A percentile compares a stretch with the other conserved stretches of the same genome.
Evolutionary conservation across 2,113 vertebrate species (phyloP).

Genomic region (Sceloporus undulatus): DNA sequence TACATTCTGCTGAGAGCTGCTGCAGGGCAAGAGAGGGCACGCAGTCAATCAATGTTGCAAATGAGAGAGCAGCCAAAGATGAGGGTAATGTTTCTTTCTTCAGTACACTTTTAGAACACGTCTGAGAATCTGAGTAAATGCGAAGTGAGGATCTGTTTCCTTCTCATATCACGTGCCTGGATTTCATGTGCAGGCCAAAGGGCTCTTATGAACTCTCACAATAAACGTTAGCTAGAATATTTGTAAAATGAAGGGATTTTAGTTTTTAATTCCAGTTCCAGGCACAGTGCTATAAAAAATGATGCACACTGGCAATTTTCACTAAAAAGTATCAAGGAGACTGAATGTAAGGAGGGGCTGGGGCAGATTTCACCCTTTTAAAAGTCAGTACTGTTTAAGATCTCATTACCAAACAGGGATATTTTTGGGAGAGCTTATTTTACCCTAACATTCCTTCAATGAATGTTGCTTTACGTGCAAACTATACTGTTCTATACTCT

Average conservation of each 20-base stretch:
- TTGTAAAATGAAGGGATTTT: background rate
- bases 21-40: background rate
- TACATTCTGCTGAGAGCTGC: background rate
- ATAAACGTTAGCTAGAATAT: background rate
- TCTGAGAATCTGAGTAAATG: slow-evolving; percentile 14
- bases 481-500: background rate
- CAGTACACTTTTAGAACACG: background rate
- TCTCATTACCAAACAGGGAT: background rate
- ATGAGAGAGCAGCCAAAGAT: background rate
- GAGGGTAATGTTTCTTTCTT: slow-evolving; percentile 40
- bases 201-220: background rate
- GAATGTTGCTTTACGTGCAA: background rate
- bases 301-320: background rate
- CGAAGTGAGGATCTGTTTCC: background rate
- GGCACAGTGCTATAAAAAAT: background rate
- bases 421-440: background rate
- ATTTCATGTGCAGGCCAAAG: background rate
- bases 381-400: background rate
- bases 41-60: background rate
- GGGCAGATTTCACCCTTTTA: background rate
- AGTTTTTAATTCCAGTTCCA: background rate
- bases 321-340: background rate
- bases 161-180: background rate
- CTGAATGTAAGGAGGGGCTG: background rate
- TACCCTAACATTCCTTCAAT: background rate